phyloP scores from a whole-genome alignment of 2,888 invertebrate genomes.

The Eupithecia subfuscata region DNA sequence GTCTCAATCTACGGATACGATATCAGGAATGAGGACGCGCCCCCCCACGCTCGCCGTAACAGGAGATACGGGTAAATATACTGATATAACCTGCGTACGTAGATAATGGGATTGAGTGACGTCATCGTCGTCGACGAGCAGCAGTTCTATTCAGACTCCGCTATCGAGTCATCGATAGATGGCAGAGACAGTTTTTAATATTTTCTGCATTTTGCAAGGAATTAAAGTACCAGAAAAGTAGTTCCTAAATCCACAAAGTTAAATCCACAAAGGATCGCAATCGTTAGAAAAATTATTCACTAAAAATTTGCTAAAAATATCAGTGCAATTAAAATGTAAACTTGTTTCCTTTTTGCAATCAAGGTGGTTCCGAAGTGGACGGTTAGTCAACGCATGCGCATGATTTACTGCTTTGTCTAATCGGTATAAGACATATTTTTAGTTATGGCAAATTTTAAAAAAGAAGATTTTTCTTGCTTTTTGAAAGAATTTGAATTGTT shows the following conservation, averaged over 20 bases:
- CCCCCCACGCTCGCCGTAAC: constrained; percentile 93
- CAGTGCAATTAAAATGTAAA: not conserved
- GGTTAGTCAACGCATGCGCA: constrained; percentile 60
- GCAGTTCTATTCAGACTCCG: no score
- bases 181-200: no score
- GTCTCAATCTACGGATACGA: constrained; percentile 96
- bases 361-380: constrained; percentile 68
- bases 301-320: not conserved
- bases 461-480: constrained; percentile 11
- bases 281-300: no score
- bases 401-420: constrained; percentile 6
- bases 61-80: constrained; percentile 91
- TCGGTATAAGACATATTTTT: not conserved
- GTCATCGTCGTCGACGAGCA: no score
- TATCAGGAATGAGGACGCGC: constrained; percentile 95
- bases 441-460: constrained; percentile 15
- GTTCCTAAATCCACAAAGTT: no score
- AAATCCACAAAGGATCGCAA: no score
- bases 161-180: no score
- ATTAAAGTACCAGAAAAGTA: no score
- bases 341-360: not conserved
- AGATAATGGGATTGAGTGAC: not conserved
- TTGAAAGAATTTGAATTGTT: not conserved
- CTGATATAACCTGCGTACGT: not conserved
- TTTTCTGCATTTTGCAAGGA: no score